Percentiles rank a stretch among this genome's conserved stretches.
phyloP scores from a whole-genome alignment of 2,888 invertebrate genomes.

The Drosophila multiciliata region DNA sequence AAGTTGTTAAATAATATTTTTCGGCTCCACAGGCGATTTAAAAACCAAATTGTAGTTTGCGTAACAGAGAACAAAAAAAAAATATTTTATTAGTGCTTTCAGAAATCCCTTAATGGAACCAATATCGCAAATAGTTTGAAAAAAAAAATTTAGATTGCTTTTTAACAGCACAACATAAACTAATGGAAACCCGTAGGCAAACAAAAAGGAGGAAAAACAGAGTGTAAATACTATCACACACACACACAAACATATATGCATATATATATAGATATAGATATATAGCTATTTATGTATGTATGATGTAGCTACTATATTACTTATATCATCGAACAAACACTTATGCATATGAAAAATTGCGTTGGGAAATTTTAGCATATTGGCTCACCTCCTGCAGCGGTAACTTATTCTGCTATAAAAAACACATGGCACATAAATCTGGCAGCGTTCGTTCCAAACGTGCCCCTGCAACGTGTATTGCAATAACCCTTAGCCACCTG shows the following conservation, averaged over 20 bases:
- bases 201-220: constrained; percentile 29
- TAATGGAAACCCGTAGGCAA: constrained; percentile 26
- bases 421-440: constrained; percentile 74
- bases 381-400: constrained; percentile 50
- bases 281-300: background rate
- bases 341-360: constrained; percentile 67
- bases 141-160: constrained; percentile 64
- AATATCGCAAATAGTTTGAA: background rate
- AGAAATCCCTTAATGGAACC: background rate
- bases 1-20: background rate
- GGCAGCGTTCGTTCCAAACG: constrained; percentile 24
- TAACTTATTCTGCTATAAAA: constrained; percentile 48
- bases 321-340: constrained; percentile 48
- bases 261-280: background rate
- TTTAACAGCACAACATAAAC: constrained; percentile 41
- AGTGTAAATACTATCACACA: constrained; percentile 15
- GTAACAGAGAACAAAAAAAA: too few relatives aligned
- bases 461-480: constrained; percentile 3
- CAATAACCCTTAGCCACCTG: constrained; percentile 44
- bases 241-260: background rate
- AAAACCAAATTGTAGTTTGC: background rate
- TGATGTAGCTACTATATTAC: constrained; percentile 7
- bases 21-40: background rate
- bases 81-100: background rate
- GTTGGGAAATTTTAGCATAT: constrained; percentile 71